Conservation (phyloP, 2,113 vertebrate species). For the Psettodes erumei region DNA sequence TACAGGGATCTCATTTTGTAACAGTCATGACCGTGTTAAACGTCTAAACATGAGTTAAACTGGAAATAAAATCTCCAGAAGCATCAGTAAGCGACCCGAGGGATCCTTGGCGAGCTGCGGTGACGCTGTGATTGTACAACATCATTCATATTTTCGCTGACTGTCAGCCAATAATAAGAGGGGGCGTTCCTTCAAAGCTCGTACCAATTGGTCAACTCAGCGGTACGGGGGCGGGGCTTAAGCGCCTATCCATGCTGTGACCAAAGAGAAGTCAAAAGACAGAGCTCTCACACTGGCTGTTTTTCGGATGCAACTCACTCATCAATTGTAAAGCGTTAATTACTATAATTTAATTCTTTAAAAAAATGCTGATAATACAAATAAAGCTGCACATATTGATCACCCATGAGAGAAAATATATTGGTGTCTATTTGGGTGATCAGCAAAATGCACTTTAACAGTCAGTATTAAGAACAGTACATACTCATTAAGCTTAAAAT, state of each 20-base stretch:
- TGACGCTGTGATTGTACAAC: constrained; percentile 28
- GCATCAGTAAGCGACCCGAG: constrained; percentile 13
- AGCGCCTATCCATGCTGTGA: not conserved
- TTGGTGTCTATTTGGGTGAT: too few relatives aligned
- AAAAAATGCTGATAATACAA: not conserved
- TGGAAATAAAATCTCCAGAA: not conserved
- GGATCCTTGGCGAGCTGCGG: constrained; percentile 15
- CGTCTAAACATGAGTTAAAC: not conserved
- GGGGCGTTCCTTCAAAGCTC: constrained; percentile 19
- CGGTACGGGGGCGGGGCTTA: not conserved
- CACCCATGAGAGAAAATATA: not conserved
- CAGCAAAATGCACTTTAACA: too few relatives aligned
- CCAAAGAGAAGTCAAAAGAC: not conserved
- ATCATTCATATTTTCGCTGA: not conserved
- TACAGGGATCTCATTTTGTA: not conserved
- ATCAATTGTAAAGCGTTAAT: too few relatives aligned
- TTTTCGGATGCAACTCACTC: not conserved
- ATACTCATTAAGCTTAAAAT: too few relatives aligned
- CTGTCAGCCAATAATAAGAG: not conserved
- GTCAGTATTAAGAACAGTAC: too few relatives aligned
- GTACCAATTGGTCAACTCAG: constrained; percentile 29
- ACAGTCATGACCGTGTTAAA: not conserved
- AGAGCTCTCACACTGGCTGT: not conserved
- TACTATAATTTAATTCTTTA: not conserved
- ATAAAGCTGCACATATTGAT: too few relatives aligned